Conservation (phyloP, 2,797 vertebrate genomes). For the Pempheris klunzingeri region DNA sequence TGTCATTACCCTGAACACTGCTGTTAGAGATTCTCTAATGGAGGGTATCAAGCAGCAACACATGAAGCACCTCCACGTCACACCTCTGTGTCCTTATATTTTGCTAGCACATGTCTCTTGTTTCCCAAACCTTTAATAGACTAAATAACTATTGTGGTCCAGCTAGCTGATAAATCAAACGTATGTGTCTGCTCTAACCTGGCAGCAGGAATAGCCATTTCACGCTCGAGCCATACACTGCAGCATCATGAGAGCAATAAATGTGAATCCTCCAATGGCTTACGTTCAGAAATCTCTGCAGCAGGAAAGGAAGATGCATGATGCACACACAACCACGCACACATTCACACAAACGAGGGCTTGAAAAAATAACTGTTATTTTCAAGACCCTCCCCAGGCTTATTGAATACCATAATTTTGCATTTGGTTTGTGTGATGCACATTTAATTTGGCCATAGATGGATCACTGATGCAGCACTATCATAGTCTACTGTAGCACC, state of each 20-base stretch:
- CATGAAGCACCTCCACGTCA: slow-evolving; percentile 21
- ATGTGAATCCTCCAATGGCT: slow-evolving; percentile 55
- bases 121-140: slow-evolving; percentile 17
- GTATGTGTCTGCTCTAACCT: slow-evolving; percentile 15
- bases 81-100: slow-evolving; percentile 5
- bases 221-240: slow-evolving; percentile 21
- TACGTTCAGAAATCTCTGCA: slow-evolving; percentile 38
- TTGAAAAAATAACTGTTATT: slow-evolving; percentile 16
- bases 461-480: neutral
- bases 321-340: neutral
- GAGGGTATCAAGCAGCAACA: slow-evolving; percentile 32
- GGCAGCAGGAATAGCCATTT: slow-evolving; percentile 14
- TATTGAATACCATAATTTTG: neutral
- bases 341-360: neutral
- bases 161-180: slow-evolving; percentile 12
- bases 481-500: neutral
- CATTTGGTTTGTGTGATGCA: too few relatives aligned
- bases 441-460: neutral
- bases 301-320: slow-evolving; percentile 22
- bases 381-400: neutral
- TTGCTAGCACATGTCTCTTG: slow-evolving; percentile 6
- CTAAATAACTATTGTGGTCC: neutral
- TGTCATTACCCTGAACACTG: slow-evolving; percentile 69
- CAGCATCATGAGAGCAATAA: slow-evolving; percentile 49
- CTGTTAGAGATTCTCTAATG: slow-evolving; percentile 57